Evolutionary conservation across 2,797 vertebrate genomes (phyloP).

Genomic region (Danio aesculapii): DNA sequence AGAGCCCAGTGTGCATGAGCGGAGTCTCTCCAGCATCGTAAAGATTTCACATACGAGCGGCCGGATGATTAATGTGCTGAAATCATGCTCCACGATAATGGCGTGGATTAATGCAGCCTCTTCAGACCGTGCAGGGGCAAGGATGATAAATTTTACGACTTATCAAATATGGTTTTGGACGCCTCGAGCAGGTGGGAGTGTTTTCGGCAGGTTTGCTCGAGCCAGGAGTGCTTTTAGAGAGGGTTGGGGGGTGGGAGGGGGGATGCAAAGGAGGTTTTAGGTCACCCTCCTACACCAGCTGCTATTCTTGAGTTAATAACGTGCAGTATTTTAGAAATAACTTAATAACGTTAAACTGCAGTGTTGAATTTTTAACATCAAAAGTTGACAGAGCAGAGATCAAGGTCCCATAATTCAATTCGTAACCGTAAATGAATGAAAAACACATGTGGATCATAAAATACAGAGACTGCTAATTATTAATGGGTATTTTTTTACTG

Average conservation of each 20-base stretch:
- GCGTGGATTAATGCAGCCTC: slow-evolving; percentile 66
- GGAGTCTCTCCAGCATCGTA: slow-evolving; percentile 47
- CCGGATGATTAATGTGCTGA: slow-evolving; percentile 56
- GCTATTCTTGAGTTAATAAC: slow-evolving; percentile 21
- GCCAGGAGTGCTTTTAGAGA: slow-evolving; percentile 28
- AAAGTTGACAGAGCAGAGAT: too few relatives aligned
- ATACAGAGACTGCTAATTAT: too few relatives aligned
- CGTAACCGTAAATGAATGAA: too few relatives aligned
- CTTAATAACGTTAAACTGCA: too few relatives aligned
- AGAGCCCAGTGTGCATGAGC: slow-evolving; percentile 55
- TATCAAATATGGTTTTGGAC: slow-evolving; percentile 48
- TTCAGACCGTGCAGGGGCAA: slow-evolving; percentile 49
- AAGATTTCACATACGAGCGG: slow-evolving; percentile 53
- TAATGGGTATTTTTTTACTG: too few relatives aligned
- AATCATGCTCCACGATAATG: slow-evolving; percentile 59
- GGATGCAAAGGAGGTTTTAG: slow-evolving; percentile 8
- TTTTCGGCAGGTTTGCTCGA: background rate
- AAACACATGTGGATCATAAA: too few relatives aligned
- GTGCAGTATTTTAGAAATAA: background rate
- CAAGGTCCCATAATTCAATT: too few relatives aligned
- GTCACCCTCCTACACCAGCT: slow-evolving; percentile 13
- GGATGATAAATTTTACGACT: slow-evolving; percentile 50
- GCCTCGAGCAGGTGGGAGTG: slow-evolving; percentile 31
- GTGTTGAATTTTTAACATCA: too few relatives aligned
- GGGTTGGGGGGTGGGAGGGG: background rate